phyloP scores from a whole-genome alignment of 2,888 invertebrate species.

The Eumacrocentrus americanus region DNA sequence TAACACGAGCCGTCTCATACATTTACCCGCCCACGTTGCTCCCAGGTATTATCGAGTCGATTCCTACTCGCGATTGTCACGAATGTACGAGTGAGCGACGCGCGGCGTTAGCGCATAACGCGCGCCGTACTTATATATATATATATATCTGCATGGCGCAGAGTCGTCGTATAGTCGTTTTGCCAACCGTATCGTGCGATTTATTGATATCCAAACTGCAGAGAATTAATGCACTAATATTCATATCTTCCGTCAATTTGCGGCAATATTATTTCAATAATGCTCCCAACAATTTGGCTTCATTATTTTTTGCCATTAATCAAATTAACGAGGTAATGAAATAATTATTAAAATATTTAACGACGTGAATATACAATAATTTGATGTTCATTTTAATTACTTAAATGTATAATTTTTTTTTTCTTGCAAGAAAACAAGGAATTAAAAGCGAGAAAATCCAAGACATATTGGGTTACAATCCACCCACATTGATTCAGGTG shows the following conservation, averaged over 20 bases:
- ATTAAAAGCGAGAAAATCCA: conserved; percentile 12
- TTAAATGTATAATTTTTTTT: too few relatives aligned
- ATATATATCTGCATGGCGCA: background rate
- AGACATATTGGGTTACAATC: conserved; percentile 20
- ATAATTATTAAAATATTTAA: too few relatives aligned
- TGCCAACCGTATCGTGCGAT: conserved; percentile 18
- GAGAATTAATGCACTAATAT: conserved; percentile 13
- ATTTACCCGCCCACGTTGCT: conserved; percentile 39
- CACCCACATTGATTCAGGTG: conserved; percentile 11
- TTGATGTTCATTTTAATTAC: too few relatives aligned
- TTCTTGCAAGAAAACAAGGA: background rate
- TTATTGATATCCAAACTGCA: conserved; percentile 13
- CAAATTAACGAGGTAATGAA: too few relatives aligned
- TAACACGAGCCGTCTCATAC: conserved; percentile 39
- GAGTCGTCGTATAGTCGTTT: conserved; percentile 8
- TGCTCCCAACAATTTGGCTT: background rate
- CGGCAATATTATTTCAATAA: background rate
- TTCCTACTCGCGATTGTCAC: conserved; percentile 40
- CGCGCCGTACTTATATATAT: conserved; percentile 10
- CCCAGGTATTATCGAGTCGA: conserved; percentile 37
- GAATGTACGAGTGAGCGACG: conserved; percentile 1
- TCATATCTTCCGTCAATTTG: conserved; percentile 8
- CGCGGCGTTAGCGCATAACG: conserved; percentile 4
- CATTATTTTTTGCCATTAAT: too few relatives aligned
- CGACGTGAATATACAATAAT: too few relatives aligned